A percentile compares a stretch with the other conserved stretches of the same genome.
Conservation (phyloP, 1,140 invertebrate species). For the Drosophila virilis region DNA sequence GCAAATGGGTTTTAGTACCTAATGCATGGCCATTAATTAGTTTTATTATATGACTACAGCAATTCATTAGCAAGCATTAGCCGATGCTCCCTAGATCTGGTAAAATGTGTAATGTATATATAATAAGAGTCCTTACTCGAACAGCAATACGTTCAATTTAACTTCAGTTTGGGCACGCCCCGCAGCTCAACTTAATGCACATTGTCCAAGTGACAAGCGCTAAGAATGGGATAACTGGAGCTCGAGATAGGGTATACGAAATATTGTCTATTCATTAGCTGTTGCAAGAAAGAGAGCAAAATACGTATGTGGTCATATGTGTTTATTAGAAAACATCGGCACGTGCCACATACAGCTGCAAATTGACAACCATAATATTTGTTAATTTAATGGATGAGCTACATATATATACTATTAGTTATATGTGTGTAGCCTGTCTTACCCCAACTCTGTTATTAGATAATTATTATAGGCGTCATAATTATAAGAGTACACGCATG, state of each 20-base stretch:
- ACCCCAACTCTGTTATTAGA: conserved; percentile 12
- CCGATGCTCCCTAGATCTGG: background rate
- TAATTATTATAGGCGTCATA: conserved; percentile 57
- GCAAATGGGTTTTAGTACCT: conserved; percentile 12
- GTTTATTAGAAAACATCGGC: conserved; percentile 30
- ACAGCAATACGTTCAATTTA: background rate
- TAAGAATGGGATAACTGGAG: background rate
- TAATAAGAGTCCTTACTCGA: conserved; percentile 3
- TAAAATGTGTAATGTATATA: background rate
- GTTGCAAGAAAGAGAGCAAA: background rate
- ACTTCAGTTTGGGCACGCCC: background rate
- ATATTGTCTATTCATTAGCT: conserved; percentile 17
- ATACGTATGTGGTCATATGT: background rate
- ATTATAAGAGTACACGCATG: conserved; percentile 65
- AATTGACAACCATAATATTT: conserved; percentile 55
- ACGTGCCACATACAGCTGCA: background rate
- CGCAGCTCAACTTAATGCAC: conserved; percentile 4
- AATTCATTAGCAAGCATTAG: background rate
- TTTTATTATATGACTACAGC: background rate
- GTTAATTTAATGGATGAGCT: conserved; percentile 45
- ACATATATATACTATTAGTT: background rate
- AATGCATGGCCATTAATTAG: conserved; percentile 1
- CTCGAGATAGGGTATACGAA: background rate
- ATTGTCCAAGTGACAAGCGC: conserved; percentile 13
- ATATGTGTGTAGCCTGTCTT: background rate